Conservation (phyloP, 2,797 vertebrate genomes). For the Mormyrus proboscirostris region DNA sequence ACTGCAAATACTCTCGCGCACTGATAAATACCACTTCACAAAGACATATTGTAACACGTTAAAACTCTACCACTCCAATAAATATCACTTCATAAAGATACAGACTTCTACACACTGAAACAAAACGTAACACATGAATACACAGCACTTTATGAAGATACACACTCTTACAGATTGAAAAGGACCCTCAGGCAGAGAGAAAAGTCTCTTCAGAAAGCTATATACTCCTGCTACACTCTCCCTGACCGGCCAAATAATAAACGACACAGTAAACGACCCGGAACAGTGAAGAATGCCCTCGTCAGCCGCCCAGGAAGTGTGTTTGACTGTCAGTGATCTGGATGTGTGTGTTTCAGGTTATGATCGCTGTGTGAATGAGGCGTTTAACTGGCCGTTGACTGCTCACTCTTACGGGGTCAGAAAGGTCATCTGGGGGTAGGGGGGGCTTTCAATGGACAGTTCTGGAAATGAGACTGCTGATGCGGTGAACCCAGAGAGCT, state of each 20-base stretch:
- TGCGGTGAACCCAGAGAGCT: neutral
- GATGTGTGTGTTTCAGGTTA: neutral
- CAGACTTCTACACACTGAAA: neutral
- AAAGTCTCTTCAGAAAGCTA: neutral
- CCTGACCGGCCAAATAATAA: neutral
- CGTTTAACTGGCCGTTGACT: neutral
- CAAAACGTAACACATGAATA: neutral
- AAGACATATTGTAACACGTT: neutral
- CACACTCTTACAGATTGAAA: neutral
- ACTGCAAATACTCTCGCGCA: neutral
- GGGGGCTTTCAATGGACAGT: constrained; percentile 25
- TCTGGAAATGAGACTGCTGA: constrained; percentile 15
- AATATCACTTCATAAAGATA: neutral
- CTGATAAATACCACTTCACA: neutral
- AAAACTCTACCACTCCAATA: neutral
- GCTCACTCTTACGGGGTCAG: constrained; percentile 25
- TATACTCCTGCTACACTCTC: neutral
- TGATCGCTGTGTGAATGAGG: constrained; percentile 2
- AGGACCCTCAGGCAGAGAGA: neutral
- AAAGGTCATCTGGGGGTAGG: neutral
- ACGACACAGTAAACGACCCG: neutral
- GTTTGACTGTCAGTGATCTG: neutral
- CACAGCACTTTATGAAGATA: neutral
- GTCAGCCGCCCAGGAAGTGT: neutral
- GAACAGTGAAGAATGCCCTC: neutral